Percentiles rank a stretch among this genome's conserved stretches.
These are phyloP conservation scores for Melanotus villosus DNA, from an alignment of 2,888 invertebrate species.

Conservation along the genomic window DNA sequence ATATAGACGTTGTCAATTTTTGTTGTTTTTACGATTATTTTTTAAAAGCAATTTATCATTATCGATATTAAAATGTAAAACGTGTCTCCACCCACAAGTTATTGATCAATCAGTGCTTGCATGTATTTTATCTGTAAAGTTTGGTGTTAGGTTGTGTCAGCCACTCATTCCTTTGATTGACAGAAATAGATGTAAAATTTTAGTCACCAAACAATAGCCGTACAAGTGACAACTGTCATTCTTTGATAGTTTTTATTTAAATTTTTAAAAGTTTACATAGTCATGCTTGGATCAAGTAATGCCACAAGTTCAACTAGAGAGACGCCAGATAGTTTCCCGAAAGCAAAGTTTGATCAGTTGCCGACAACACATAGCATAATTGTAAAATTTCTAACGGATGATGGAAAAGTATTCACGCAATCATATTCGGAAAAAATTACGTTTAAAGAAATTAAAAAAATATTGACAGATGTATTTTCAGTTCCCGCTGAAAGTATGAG, in stretches of 20 bases:
- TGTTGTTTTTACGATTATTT: too few relatives aligned
- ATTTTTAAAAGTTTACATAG: background rate
- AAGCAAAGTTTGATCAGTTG: too few relatives aligned
- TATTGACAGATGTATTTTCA: conserved; percentile 73
- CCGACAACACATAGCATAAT: conserved; percentile 53
- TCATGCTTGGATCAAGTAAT: background rate
- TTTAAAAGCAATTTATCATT: too few relatives aligned
- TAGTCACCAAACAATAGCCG: conserved; percentile 9
- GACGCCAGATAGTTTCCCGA: background rate
- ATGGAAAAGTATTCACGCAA: conserved; percentile 68
- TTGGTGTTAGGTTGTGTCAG: conserved; percentile 3
- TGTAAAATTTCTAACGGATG: conserved; percentile 61
- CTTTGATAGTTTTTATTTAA: background rate
- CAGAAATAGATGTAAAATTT: background rate
- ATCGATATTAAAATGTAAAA: too few relatives aligned
- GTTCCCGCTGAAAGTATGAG: conserved; percentile 70
- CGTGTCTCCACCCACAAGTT: too few relatives aligned
- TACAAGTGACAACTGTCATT: conserved; percentile 14
- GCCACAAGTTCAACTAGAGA: background rate
- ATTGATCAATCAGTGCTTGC: conserved; percentile 24
- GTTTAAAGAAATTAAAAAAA: conserved; percentile 74
- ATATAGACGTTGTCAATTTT: too few relatives aligned
- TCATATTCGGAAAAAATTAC: conserved; percentile 71
- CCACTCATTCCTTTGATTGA: background rate
- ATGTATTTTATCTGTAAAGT: background rate